Base-by-base conservation (phyloP, 2,888 invertebrate genomes). In the Poecilobothrus nobilitatus region DNA sequence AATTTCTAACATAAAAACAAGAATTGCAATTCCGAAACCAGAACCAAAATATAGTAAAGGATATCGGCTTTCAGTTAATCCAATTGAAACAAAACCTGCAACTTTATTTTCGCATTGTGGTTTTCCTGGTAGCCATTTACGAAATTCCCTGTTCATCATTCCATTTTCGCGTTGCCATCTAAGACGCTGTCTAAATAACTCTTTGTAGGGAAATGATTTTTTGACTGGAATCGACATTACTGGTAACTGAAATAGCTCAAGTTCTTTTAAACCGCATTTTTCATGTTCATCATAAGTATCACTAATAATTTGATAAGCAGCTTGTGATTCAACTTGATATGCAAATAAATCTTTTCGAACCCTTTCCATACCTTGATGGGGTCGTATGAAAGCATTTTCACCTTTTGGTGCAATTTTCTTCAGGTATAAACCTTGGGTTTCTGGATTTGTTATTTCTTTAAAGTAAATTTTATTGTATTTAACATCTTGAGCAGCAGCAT, bases 161-260 rank as follows among this genome's bases (percentile, higher is more conserved):
- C 87, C 87, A 69, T 81, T 82, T 77, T 87, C 87, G 63, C 86
- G 84, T 75, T 86, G 86, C 86, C 86, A 87, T 0, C 86, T 84
- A 69, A 87, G 72, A 74, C 87, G 82, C 71, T 77, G 75, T 0
- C 80, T 82, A 66, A 86, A 80, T 18, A 89, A 82, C 66, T 88
- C 87, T 69, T 84, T 81, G 75, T 86, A 86, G 2, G 86, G 86
- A 65, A 86, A 86, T 75, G 84, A 82, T 72, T 83, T 84, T 34
- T 81, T 78, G 9, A 86, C 80, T 10, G 87, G 85, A 71, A 87
- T 79, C 12, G 84, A 82, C 70, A 86, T 81, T 78, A 84, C 82
- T 66, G 87, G 87, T 74, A 87, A 75, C 71, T 83, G 83, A 79
- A 86, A 87, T 1, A 86, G 84, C 72, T 85, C 84, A 73, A 88